phyloP scores from a whole-genome alignment of 2,888 invertebrate genomes.

The Opisthograptis luteolata region DNA sequence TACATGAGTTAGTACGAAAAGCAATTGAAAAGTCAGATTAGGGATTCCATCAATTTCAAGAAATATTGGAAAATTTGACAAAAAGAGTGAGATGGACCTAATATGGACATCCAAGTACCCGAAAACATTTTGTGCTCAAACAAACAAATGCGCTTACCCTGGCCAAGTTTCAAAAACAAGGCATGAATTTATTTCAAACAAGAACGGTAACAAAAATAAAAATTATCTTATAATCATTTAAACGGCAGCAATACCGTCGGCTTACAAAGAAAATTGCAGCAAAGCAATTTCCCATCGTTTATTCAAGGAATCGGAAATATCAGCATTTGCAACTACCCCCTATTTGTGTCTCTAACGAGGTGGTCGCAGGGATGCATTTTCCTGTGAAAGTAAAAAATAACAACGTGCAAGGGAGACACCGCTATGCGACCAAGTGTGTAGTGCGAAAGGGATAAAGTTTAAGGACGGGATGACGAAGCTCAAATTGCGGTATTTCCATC shows the following conservation, averaged over 20 bases:
- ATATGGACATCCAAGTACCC: too few relatives aligned
- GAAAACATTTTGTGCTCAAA: too few relatives aligned
- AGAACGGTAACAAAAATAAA: too few relatives aligned
- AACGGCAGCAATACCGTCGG: constrained; percentile 4
- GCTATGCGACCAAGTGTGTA: neutral
- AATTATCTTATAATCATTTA: too few relatives aligned
- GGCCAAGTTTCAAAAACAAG: too few relatives aligned
- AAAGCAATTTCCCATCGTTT: constrained; percentile 17
- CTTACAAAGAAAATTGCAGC: constrained; percentile 20
- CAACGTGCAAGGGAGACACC: constrained; percentile 36
- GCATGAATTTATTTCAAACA: too few relatives aligned
- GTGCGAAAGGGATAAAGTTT: constrained; percentile 21
- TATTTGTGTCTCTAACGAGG: constrained; percentile 43
- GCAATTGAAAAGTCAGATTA: too few relatives aligned
- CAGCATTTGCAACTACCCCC: constrained; percentile 36
- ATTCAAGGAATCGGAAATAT: constrained; percentile 32
- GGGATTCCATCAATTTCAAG: too few relatives aligned
- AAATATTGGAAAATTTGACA: too few relatives aligned
- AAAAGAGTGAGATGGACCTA: too few relatives aligned
- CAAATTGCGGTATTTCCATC: constrained; percentile 45
- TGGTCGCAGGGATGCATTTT: constrained; percentile 41
- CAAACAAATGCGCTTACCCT: too few relatives aligned
- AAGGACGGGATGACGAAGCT: constrained; percentile 34
- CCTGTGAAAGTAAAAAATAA: constrained; percentile 48
- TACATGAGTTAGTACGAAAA: too few relatives aligned